phyloP scores from a whole-genome alignment of 2,113 vertebrate genomes.

The Synchiropus splendidus region DNA sequence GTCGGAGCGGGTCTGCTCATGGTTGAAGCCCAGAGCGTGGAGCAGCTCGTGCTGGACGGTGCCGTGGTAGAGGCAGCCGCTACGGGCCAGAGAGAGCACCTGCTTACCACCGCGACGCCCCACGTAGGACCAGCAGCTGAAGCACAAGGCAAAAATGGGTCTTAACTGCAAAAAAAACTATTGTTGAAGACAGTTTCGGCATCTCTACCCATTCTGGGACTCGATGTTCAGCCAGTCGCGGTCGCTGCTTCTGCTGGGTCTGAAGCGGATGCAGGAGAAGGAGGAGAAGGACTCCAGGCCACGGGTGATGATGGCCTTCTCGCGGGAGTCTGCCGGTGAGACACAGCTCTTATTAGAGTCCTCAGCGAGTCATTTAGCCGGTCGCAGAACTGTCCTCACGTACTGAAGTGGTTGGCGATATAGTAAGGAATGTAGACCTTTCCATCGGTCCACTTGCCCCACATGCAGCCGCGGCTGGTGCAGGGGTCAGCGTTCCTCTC shows the following conservation, averaged over 20 bases:
- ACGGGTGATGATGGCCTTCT: constrained; percentile 34
- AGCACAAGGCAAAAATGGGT: background rate
- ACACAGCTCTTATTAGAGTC: background rate
- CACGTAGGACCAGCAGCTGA: constrained; percentile 53
- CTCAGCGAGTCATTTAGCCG: too few species aligned
- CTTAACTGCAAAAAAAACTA: too few species aligned
- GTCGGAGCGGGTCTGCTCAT: constrained; percentile 59
- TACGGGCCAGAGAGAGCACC: constrained; percentile 41
- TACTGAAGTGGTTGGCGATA: constrained; percentile 50
- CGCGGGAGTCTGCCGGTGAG: constrained; percentile 25
- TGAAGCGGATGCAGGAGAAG: constrained; percentile 59
- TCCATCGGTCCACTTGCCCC: constrained; percentile 36
- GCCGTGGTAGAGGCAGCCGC: constrained; percentile 35
- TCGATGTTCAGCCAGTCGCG: constrained; percentile 51
- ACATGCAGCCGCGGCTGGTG: constrained; percentile 36
- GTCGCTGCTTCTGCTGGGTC: constrained; percentile 27
- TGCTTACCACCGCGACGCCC: constrained; percentile 42
- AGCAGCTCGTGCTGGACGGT: constrained; percentile 55
- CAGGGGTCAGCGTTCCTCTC: constrained; percentile 54
- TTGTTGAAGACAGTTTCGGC: too few species aligned
- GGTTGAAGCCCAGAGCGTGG: constrained; percentile 62
- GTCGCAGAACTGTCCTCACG: too few species aligned
- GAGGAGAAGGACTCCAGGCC: constrained; percentile 41
- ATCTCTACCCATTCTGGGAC: constrained; percentile 45
- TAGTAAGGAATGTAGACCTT: constrained; percentile 51